A percentile compares a stretch with the other conserved stretches of the same genome.
Evolutionary conservation across 1,140 invertebrate genomes (phyloP).

Genomic region (Euura saliciscinereae): DNA sequence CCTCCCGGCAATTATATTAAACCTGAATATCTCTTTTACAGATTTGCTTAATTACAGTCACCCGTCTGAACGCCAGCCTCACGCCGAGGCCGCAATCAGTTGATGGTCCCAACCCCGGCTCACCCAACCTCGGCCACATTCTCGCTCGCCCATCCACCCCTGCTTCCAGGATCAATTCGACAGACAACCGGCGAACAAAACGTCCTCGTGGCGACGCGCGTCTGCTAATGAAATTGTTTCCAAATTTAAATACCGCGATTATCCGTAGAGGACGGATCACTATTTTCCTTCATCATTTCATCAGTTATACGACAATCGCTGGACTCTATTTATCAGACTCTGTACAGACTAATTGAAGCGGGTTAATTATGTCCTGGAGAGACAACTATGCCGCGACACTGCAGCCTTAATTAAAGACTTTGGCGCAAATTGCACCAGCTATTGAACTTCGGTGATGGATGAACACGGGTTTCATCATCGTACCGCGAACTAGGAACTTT

Average conservation of each 20-base stretch:
- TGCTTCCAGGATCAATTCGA: constrained; percentile 23
- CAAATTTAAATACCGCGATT: constrained; percentile 31
- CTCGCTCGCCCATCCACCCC: constrained; percentile 1
- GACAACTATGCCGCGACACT: too few relatives aligned
- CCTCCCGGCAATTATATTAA: neutral
- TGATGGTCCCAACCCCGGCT: constrained; percentile 26
- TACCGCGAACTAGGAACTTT: too few relatives aligned
- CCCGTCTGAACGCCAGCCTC: constrained; percentile 6
- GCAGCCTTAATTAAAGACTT: too few relatives aligned
- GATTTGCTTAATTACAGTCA: constrained; percentile 27
- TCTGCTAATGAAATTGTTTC: constrained; percentile 40
- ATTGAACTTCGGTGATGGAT: too few relatives aligned
- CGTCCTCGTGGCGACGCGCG: constrained; percentile 10
- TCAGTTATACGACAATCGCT: neutral
- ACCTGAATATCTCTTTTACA: constrained; percentile 12
- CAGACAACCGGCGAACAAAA: constrained; percentile 25
- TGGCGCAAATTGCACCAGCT: too few relatives aligned
- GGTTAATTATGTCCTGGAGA: too few relatives aligned
- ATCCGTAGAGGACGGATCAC: neutral
- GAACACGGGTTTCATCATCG: too few relatives aligned
- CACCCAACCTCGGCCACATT: constrained; percentile 12
- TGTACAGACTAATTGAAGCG: too few relatives aligned
- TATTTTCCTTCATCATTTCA: neutral
- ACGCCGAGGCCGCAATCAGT: constrained; percentile 31
- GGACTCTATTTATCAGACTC: too few relatives aligned